Conservation (phyloP, 2,113 vertebrate species). For the Pristiophorus japonicus region DNA sequence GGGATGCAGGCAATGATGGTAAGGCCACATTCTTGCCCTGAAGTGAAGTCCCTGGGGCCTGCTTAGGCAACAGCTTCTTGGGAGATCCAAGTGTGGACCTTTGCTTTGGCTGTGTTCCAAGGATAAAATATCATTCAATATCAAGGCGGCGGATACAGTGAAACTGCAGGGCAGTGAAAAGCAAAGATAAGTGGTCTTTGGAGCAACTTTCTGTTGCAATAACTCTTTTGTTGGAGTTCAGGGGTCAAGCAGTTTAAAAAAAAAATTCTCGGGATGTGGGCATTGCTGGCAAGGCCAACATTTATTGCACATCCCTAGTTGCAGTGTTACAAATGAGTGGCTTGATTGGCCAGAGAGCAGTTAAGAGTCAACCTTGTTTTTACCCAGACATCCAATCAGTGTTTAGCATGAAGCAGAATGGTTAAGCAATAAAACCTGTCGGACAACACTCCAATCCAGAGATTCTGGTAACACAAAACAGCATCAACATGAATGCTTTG, state of each 20-base stretch:
- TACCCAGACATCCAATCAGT: background rate
- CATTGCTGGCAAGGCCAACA: background rate
- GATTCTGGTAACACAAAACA: background rate
- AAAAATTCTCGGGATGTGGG: background rate
- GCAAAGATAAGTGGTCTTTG: background rate
- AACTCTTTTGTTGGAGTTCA: background rate
- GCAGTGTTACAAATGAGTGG: background rate
- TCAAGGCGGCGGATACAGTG: too few species aligned
- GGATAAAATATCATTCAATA: background rate
- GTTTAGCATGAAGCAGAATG: background rate
- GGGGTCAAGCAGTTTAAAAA: background rate
- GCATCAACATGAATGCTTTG: background rate
- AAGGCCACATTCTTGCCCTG: background rate
- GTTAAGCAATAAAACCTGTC: background rate
- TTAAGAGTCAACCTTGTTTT: background rate
- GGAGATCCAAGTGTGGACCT: background rate
- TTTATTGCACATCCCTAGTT: background rate
- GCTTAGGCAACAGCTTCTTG: background rate
- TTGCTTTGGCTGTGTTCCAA: background rate
- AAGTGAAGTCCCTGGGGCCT: too few species aligned
- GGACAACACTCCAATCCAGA: background rate
- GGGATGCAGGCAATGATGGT: background rate
- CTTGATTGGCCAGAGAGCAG: background rate
- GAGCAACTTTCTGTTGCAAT: background rate
- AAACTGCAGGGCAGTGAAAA: background rate